Evolutionary conservation across 2,113 vertebrate species (phyloP).

Genomic region (Sylvilagus bachmani): DNA sequence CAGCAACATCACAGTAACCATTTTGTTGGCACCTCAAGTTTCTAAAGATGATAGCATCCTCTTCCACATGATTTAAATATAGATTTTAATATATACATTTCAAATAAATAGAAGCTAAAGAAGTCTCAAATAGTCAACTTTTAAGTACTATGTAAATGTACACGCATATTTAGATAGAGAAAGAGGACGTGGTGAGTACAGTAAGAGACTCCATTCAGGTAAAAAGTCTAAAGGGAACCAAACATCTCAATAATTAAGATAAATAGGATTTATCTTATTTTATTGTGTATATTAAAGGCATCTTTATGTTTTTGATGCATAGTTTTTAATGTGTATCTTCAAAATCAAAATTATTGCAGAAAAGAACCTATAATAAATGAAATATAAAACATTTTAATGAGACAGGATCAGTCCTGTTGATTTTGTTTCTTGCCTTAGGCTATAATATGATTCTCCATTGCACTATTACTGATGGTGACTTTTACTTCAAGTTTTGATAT

Average conservation of each 20-base stretch:
- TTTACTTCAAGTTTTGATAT: neutral
- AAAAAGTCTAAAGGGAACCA: neutral
- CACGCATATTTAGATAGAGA: neutral
- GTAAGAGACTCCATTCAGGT: neutral
- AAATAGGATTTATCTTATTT: neutral
- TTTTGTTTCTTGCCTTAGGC: neutral
- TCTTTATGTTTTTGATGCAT: neutral
- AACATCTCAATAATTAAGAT: neutral
- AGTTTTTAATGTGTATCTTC: neutral
- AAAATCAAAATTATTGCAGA: neutral
- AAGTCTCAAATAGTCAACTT: neutral
- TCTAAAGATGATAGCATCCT: neutral
- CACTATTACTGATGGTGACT: neutral
- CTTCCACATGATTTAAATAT: neutral
- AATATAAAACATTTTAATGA: neutral
- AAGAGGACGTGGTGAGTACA: neutral
- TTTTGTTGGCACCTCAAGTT: neutral
- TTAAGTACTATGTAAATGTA: neutral
- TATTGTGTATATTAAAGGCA: neutral
- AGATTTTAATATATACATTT: slow-evolving; percentile 17
- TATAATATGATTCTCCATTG: neutral
- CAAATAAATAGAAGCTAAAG: neutral
- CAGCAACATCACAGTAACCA: neutral
- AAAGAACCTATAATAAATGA: neutral
- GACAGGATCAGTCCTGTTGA: neutral